Evolutionary conservation across 2,888 invertebrate genomes (phyloP), one percentile per base, ranked within the genome.

Genomic region (Lepeophtheirus nordmannii): DNA sequence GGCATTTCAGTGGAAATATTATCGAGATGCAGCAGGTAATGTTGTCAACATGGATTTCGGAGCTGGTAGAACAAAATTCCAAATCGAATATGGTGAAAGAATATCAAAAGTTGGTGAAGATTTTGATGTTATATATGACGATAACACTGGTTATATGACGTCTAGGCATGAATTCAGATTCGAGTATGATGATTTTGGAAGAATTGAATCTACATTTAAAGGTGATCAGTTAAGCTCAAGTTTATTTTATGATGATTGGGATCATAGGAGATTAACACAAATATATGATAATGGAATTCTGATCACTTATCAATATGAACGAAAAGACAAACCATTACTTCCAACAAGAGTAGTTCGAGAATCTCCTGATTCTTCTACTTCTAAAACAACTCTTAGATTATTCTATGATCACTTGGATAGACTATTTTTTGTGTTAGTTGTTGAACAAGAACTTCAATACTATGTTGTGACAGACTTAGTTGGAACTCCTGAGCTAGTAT

Each of bases 201-300:
- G 53, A 17, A 46, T 46, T 17, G 53, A 46, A 17, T 46, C 53
- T 3, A 46, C 53, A n/a, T 46, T 46, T 46, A 46, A 46, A 17
- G 53, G 53, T 1, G 53, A 46, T 46, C 53, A 46, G 8, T 8
- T 46, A 17, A 46, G 53, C 17, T 46, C 53, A 46, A n/a, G n/a
- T 46, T 46, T 41, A 11, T 41, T 46, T 17, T 46, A 46, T 46
- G 53, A 46, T 46, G 53, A 46, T 46, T 46, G 53, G 53, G 17
- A 46, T 17, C 14, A 14, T 46, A 14, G 2, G 17, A 14, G 53
- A 46, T 2, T 46, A 14, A 46, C 53, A 46, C 53, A 46, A 46
- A 46, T 46, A 46, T 46, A 46, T 46, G 53, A 46, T 17, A 46
- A 46, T 46, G 53, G 30, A n/a, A 8, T 46, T 17, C 8, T 46